phyloP scores from a whole-genome alignment of 2,888 invertebrate genomes.

The Gnatocerus cornutus region DNA sequence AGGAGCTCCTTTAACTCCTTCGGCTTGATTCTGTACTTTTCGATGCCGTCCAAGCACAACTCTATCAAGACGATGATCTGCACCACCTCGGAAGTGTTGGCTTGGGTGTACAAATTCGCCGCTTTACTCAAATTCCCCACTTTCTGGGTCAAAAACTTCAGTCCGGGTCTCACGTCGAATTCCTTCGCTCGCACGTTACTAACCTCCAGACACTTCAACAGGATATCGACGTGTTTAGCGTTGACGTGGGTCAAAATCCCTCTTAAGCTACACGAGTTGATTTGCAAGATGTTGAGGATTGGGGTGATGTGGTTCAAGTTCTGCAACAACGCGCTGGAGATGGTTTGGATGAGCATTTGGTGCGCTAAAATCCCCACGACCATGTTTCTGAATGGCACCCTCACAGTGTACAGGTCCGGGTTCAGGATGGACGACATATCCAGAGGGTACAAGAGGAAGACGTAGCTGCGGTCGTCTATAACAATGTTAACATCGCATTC shows the following conservation, averaged over 20 bases:
- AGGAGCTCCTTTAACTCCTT: constrained; percentile 78
- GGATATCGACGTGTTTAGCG: constrained; percentile 78
- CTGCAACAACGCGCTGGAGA: constrained; percentile 90
- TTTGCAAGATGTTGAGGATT: constrained; percentile 69
- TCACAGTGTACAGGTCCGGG: constrained; percentile 84
- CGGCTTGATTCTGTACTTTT: constrained; percentile 77
- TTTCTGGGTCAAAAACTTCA: constrained; percentile 95
- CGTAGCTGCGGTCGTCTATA: constrained; percentile 89
- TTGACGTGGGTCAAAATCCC: constrained; percentile 72
- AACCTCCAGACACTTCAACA: constrained; percentile 85
- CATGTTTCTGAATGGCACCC: constrained; percentile 90
- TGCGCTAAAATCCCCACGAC: constrained; percentile 93
- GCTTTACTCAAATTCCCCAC: constrained; percentile 90
- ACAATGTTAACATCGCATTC: constrained; percentile 72
- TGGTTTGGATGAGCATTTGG: constrained; percentile 93
- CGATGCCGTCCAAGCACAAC: constrained; percentile 83
- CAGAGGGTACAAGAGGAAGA: constrained; percentile 88
- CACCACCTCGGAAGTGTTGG: constrained; percentile 93
- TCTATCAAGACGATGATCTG: constrained; percentile 91
- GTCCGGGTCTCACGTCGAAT: constrained; percentile 92
- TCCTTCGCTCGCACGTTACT: constrained; percentile 88
- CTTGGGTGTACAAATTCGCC: constrained; percentile 93
- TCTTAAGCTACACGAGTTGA: constrained; percentile 68
- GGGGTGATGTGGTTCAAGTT: constrained; percentile 70
- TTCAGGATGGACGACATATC: constrained; percentile 82